These are phyloP conservation scores for Cyphomyrus discorhynchus DNA, from an alignment of 2,113 vertebrate genomes.

Conservation along the genomic window DNA sequence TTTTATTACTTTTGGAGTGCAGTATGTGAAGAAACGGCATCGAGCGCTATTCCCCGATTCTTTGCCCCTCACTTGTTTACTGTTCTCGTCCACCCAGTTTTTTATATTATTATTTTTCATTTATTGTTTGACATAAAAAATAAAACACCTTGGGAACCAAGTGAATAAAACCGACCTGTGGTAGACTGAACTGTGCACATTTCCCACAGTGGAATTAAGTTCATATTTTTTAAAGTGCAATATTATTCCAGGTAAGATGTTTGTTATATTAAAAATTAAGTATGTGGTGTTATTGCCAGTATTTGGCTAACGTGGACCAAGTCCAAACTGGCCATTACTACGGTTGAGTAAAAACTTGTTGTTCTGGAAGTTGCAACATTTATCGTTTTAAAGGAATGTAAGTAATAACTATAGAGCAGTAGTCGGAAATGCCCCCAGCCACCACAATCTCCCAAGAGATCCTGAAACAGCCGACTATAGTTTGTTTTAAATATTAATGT, in stretches of 20 bases:
- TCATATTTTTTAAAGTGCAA: background rate
- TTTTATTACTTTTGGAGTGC: background rate
- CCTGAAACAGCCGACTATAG: constrained; percentile 6
- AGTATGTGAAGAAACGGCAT: background rate
- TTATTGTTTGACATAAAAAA: background rate
- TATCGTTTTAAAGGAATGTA: constrained; percentile 37
- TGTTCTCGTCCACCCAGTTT: background rate
- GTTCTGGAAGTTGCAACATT: background rate
- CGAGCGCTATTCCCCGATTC: background rate
- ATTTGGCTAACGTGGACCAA: background rate
- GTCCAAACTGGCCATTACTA: background rate
- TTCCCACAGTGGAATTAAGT: background rate
- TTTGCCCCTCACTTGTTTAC: background rate
- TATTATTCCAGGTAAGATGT: background rate
- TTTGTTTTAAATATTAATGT: constrained; percentile 25
- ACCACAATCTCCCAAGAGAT: constrained; percentile 25
- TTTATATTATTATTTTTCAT: background rate
- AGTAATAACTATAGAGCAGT: constrained; percentile 30
- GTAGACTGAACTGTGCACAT: background rate
- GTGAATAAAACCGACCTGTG: background rate
- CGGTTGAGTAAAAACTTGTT: background rate
- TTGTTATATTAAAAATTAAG: background rate
- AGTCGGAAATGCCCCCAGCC: constrained; percentile 33
- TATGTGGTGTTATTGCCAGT: background rate
- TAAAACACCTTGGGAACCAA: background rate